These are phyloP conservation scores for Chiroxiphia lanceolata DNA, from an alignment of 2,797 vertebrate species.

Conservation along the genomic window DNA sequence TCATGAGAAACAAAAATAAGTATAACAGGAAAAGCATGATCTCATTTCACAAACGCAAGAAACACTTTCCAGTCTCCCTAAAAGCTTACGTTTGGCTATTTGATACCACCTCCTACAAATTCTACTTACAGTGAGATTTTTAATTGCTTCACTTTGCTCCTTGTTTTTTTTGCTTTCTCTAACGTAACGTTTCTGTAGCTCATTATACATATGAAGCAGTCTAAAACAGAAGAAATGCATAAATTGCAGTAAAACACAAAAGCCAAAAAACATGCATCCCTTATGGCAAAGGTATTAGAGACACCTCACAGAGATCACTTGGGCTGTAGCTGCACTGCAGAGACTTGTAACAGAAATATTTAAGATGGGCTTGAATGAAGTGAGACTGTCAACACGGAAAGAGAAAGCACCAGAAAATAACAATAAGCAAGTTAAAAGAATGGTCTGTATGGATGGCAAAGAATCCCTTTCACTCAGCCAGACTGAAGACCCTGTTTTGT, in stretches of 20 bases:
- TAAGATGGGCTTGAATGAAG: not conserved
- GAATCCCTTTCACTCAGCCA: not conserved
- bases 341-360: not conserved
- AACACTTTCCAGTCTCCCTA: not conserved
- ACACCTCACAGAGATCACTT: not conserved
- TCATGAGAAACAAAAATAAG: not conserved
- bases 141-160: slow-evolving; percentile 63
- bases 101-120: not conserved
- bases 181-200: slow-evolving; percentile 54
- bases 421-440: not conserved
- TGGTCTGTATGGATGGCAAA: not conserved
- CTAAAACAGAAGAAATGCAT: slow-evolving; percentile 48
- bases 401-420: not conserved
- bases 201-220: slow-evolving; percentile 60
- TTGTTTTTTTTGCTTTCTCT: slow-evolving; percentile 67
- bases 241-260: not conserved
- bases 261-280: not conserved
- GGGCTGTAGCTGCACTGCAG: not conserved
- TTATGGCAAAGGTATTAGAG: not conserved
- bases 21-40: not conserved
- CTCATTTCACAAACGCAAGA: not conserved
- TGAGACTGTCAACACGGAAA: not conserved
- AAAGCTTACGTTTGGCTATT: not conserved
- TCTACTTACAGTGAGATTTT: slow-evolving; percentile 69
- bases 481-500: not conserved